Percentiles rank a stretch among this genome's conserved stretches.
Evolutionary conservation across 2,888 invertebrate species (phyloP).

Genomic region (Amphimallon solstitiale): DNA sequence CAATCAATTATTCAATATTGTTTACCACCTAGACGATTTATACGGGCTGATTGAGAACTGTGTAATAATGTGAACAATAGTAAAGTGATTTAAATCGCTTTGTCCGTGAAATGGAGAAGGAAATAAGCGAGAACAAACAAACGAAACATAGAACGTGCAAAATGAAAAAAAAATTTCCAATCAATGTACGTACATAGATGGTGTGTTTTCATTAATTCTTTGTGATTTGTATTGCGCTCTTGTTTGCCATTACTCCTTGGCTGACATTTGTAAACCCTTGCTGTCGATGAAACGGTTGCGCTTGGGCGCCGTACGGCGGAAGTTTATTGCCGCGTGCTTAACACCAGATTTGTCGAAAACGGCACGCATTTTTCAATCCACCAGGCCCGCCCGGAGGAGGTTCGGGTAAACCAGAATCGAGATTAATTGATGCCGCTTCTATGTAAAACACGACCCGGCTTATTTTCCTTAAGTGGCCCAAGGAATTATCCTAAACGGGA

Average conservation of each 20-base stretch:
- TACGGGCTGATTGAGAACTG: no score
- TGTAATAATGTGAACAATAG: no score
- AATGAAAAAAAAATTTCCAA: no score
- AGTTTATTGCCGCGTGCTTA: slow-evolving; percentile 1
- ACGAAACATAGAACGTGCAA: no score
- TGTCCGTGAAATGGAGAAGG: no score
- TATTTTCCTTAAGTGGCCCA: neutral
- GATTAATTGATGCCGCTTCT: neutral
- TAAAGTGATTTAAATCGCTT: no score
- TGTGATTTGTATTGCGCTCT: neutral
- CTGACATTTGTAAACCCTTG: neutral
- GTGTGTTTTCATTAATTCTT: no score
- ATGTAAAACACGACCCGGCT: neutral
- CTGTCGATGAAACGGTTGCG: neutral
- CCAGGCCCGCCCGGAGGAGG: neutral
- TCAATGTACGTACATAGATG: no score
- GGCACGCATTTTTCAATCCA: slow-evolving; percentile 4
- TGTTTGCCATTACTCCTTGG: neutral
- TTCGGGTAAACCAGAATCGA: neutral
- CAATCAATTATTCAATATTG: no score
- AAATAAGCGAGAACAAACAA: no score
- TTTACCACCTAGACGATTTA: no score
- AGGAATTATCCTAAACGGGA: neutral
- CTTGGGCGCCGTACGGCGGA: neutral
- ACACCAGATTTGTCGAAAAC: slow-evolving; percentile 4